phyloP scores from a whole-genome alignment of 1,140 invertebrate species.

The Drosophila bocqueti region DNA sequence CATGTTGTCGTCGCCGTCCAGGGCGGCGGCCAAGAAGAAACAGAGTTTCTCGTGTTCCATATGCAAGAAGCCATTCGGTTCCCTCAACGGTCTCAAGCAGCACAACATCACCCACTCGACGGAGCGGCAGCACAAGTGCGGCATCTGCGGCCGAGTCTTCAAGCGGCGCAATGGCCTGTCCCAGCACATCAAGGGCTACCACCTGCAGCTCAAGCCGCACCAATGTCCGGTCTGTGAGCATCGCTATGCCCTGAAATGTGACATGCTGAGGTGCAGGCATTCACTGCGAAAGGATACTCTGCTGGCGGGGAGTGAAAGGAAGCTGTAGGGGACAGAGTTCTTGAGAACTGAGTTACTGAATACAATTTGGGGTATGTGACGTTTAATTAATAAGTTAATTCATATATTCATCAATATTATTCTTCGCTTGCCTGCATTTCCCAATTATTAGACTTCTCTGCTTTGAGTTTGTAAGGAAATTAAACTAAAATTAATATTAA shows the following conservation, averaged over 20 bases:
- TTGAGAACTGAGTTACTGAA: background rate
- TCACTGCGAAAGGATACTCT: conserved; percentile 49
- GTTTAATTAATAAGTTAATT: background rate
- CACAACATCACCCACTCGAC: conserved; percentile 77
- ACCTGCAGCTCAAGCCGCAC: conserved; percentile 78
- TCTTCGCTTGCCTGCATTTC: no score
- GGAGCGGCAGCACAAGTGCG: conserved; percentile 72
- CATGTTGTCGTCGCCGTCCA: background rate
- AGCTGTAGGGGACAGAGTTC: background rate
- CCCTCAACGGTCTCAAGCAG: conserved; percentile 69
- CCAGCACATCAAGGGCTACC: conserved; percentile 79
- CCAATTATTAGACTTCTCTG: no score
- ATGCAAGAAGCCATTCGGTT: conserved; percentile 69
- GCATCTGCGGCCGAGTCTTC: conserved; percentile 71
- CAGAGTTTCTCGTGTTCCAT: conserved; percentile 48
- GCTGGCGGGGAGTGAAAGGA: background rate
- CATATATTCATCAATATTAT: background rate
- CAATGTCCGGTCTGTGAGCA: conserved; percentile 76
- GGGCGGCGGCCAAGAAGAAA: conserved; percentile 15
- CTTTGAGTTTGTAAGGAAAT: no score
- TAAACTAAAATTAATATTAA: no score
- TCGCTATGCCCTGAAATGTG: conserved; percentile 79
- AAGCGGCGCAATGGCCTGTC: conserved; percentile 77
- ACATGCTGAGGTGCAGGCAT: conserved; percentile 82
- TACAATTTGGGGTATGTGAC: background rate